Evolutionary conservation across 2,113 vertebrate genomes (phyloP), one percentile per base, ranked within the genome.

Genomic region (Catharus minimus): DNA sequence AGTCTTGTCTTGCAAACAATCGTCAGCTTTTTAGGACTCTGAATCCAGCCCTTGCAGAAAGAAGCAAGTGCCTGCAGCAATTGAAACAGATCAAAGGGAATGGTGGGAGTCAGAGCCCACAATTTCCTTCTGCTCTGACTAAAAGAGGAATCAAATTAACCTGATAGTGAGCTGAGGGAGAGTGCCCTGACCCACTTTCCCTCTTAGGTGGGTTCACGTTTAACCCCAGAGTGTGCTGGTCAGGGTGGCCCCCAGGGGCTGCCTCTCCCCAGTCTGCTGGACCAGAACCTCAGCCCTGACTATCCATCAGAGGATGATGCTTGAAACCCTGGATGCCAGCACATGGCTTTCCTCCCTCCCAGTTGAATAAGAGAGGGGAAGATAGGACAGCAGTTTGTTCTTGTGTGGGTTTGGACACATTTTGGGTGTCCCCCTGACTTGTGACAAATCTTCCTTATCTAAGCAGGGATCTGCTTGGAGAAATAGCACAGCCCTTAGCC

Each of bases 41-140:
- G 50, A 84, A 82, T 72, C 47, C 36, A 73, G 58, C 46, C 50
- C 64, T 79, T 16, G 71, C 47, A 66, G 89, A 80, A 57, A 62
- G 87, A 66, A 76, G 36, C 12, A 50, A 89, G 71, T 0, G 46
- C 91, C 93, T 80, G 71, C 33, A 93, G 94, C 91, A 80, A 58
- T 24, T 5, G 5, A 4, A 8, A 36, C 47, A 69, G 75, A 93
- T 95, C 87, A 94, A 96, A 94, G 85, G 39, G 64, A 94, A 81
- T 46, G 88, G 77, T 88, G 57, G 73, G 82, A 90, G 74, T 33
- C 12, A 9, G 41, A 86, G 82, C 82, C 67, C 72, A 49, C 18
- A 39, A 46, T 69, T 93, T 92, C 71, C 38, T 91, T 77, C 64
- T 89, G 71, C 71, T 92, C 43, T 0, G 1, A 61, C 55, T 79